Conservation (phyloP, 2,888 invertebrate genomes). For the Furcula furcula region DNA sequence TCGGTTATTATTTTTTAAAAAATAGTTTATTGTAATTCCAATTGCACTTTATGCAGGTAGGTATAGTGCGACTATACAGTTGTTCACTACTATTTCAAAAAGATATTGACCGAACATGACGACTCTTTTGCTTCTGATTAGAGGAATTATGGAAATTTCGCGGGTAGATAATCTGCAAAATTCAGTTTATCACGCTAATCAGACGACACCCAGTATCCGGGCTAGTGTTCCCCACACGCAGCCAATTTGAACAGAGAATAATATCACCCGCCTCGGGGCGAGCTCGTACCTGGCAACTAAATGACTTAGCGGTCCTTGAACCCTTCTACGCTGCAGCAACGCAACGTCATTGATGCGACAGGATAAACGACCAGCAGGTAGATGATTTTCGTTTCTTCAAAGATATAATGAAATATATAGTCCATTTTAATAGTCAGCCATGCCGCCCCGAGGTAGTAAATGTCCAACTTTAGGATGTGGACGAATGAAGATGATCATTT, state of each 20-base stretch:
- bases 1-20: too few relatives aligned
- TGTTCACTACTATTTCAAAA: too few relatives aligned
- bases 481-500: slow-evolving; percentile 18
- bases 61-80: too few relatives aligned
- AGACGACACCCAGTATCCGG: too few relatives aligned
- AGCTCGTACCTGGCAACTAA: slow-evolving; percentile 59
- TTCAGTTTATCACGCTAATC: slow-evolving; percentile 12
- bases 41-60: too few relatives aligned
- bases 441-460: too few relatives aligned
- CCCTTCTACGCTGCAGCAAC: slow-evolving; percentile 38
- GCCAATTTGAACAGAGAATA: slow-evolving; percentile 40
- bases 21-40: too few relatives aligned
- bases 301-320: slow-evolving; percentile 62
- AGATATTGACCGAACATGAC: too few relatives aligned
- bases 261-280: slow-evolving; percentile 42
- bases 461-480: slow-evolving; percentile 13
- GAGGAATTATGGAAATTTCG: too few relatives aligned
- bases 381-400: slow-evolving; percentile 8
- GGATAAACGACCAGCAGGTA: slow-evolving; percentile 33
- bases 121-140: too few relatives aligned
- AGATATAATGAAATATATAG: background rate
- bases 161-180: slow-evolving; percentile 10
- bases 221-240: slow-evolving; percentile 58
- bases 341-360: slow-evolving; percentile 35
- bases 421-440: too few relatives aligned